Base-by-base conservation (phyloP, 2,113 vertebrate genomes). In the Pluvialis apricaria region DNA sequence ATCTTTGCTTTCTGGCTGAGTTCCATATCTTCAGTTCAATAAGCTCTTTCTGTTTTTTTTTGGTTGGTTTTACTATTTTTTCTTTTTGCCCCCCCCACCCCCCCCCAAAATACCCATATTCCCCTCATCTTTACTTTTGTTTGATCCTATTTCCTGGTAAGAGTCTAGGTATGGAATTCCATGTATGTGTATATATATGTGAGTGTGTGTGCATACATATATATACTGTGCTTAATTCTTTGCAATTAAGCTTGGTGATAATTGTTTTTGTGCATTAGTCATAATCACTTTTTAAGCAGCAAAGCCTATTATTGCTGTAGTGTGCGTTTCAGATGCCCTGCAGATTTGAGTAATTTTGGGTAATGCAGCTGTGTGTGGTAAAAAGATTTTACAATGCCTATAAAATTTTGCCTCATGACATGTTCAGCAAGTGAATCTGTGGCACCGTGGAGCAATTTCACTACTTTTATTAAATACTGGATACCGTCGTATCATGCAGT, bases 201-300 rank as follows among this genome's bases (percentile, higher is more conserved):
- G 9, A 24, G 13, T 24, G 26, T 66, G 28, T 51, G 51, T 82
- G 45, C 34, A 69, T 25, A 73, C 29, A 78, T 78, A 82, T 72
- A 82, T 80, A 73, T 76, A 51, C 60, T 85, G 65, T 76, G 92
- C 62, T 97, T 97, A 97, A 94, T 97, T 96, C 92, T 93, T 95
- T 92, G 96, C 95, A 96, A 97, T 97, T 98, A 97, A 96, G 92
- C 92, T 91, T 93, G 86, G 95, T 84, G 91, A 94, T 98, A 97
- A 98, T 98, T 97, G 96, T 58, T 97, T 98, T 96, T 95, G 72
- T 96, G 94, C 95, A 97, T 97, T 97, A 98, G 96, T 97, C 97
- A 98, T 98, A 97, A 98, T 98, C 96, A 96, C 96, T 98, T 97
- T 98, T 98, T 97, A 98, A 98, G 97, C 94, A 97, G 97, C 95